Evolutionary conservation across 64 coral and sea anemone species (phyloP).

Genomic region (Porites australiensis): DNA sequence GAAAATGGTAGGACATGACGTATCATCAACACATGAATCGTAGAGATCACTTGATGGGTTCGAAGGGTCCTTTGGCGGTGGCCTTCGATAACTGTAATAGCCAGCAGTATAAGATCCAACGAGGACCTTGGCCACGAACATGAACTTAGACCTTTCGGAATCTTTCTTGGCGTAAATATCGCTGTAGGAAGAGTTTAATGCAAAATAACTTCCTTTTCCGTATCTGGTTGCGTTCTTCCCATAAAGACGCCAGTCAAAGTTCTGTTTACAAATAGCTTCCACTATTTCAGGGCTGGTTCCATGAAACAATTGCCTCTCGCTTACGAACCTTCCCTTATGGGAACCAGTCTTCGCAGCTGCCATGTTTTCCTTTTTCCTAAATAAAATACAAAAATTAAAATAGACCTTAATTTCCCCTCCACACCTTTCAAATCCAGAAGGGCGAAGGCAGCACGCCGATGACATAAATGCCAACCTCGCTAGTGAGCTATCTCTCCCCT

Average conservation of each 20-base stretch:
- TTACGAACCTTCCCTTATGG: not conserved
- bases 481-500: too few species aligned
- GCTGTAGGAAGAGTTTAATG: slow-evolving; percentile 49
- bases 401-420: too few species aligned
- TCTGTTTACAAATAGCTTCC: slow-evolving; percentile 63
- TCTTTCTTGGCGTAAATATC: slow-evolving; percentile 51
- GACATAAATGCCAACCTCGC: too few species aligned
- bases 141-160: slow-evolving; percentile 30
- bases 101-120: slow-evolving; percentile 71
- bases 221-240: slow-evolving; percentile 45
- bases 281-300: slow-evolving; percentile 36
- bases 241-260: slow-evolving; percentile 61
- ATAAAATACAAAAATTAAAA: not conserved
- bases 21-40: slow-evolving; percentile 79
- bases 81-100: slow-evolving; percentile 44
- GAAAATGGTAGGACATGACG: slow-evolving; percentile 49
- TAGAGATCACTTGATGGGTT: slow-evolving; percentile 19
- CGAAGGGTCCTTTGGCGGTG: slow-evolving; percentile 14
- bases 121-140: slow-evolving; percentile 84
- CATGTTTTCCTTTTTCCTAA: slow-evolving; percentile 74
- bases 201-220: slow-evolving; percentile 83
- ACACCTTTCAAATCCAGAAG: too few species aligned
- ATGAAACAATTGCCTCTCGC: slow-evolving; percentile 70
- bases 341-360: not conserved
- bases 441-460: too few species aligned